Evolutionary conservation across 2,888 invertebrate species (phyloP).

Genomic region (Drosophila borborema): DNA sequence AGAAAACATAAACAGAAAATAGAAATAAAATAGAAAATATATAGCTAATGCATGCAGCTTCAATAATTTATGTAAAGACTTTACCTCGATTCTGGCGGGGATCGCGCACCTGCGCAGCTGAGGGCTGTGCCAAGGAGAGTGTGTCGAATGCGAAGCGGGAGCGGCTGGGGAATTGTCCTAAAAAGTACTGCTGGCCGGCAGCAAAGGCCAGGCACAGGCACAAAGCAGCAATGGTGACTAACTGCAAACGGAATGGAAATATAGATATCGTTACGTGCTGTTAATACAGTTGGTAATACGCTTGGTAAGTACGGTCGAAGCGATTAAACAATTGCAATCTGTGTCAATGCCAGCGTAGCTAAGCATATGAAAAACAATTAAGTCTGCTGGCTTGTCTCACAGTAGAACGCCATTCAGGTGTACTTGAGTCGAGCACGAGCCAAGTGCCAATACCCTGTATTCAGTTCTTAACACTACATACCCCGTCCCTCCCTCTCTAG

Average conservation of each 20-base stretch:
- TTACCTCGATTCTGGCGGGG: slow-evolving; percentile 85
- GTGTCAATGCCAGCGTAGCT: slow-evolving; percentile 73
- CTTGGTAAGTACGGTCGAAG: slow-evolving; percentile 56
- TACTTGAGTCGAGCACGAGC: slow-evolving; percentile 54
- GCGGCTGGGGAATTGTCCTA: slow-evolving; percentile 75
- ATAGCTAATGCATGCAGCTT: neutral
- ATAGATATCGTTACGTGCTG: slow-evolving; percentile 17
- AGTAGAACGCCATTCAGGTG: slow-evolving; percentile 61
- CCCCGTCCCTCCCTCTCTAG: neutral
- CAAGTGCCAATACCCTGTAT: slow-evolving; percentile 8
- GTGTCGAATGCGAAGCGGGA: slow-evolving; percentile 75
- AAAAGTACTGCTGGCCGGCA: slow-evolving; percentile 83
- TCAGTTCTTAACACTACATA: slow-evolving; percentile 35
- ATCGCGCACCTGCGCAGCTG: slow-evolving; percentile 78
- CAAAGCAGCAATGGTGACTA: slow-evolving; percentile 80
- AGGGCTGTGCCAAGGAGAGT: slow-evolving; percentile 70
- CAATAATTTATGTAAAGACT: neutral
- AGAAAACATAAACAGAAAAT: neutral
- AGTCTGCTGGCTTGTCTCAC: slow-evolving; percentile 36
- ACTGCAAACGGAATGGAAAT: slow-evolving; percentile 67
- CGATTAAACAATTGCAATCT: slow-evolving; percentile 74
- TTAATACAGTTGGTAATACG: slow-evolving; percentile 17
- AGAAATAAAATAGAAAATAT: neutral
- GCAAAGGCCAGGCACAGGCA: slow-evolving; percentile 82
- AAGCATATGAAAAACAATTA: slow-evolving; percentile 66